Percentiles rank a stretch among this genome's conserved stretches.
Evolutionary conservation across 2,888 invertebrate genomes (phyloP).

Genomic region (Drosophila dives): DNA sequence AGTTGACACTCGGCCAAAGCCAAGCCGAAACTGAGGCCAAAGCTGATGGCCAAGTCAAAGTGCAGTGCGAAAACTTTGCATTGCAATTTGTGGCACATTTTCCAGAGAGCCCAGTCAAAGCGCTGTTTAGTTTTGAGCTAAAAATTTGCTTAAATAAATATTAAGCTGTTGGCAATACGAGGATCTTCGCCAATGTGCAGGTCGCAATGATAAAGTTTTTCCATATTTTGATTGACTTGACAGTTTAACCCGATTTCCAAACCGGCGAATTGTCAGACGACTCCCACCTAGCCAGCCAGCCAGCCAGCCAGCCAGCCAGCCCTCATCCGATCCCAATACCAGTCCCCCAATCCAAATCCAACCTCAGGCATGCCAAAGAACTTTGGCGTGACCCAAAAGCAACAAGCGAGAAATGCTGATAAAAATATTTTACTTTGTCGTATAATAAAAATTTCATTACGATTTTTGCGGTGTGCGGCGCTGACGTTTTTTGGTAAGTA

Average conservation of each 20-base stretch:
- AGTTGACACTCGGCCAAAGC: slow-evolving; percentile 69
- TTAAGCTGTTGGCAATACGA: slow-evolving; percentile 44
- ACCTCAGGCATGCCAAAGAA: slow-evolving; percentile 52
- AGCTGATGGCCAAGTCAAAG: slow-evolving; percentile 58
- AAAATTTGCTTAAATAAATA: slow-evolving; percentile 77
- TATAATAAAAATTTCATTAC: slow-evolving; percentile 81
- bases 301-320: background rate
- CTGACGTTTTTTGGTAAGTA: slow-evolving; percentile 21
- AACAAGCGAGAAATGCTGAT: slow-evolving; percentile 79
- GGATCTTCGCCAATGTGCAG: slow-evolving; percentile 33
- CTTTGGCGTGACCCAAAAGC: slow-evolving; percentile 64
- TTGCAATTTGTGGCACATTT: slow-evolving; percentile 65
- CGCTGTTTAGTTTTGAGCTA: slow-evolving; percentile 57
- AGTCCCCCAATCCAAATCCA: slow-evolving; percentile 1
- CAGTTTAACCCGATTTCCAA: slow-evolving; percentile 47
- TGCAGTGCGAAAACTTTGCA: slow-evolving; percentile 64
- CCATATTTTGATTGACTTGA: slow-evolving; percentile 75
- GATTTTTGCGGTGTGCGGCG: slow-evolving; percentile 73
- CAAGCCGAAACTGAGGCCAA: slow-evolving; percentile 36
- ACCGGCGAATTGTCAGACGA: slow-evolving; percentile 16
- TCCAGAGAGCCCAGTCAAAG: slow-evolving; percentile 35
- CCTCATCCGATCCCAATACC: slow-evolving; percentile 6
- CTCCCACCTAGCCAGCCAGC: background rate
- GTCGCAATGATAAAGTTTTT: slow-evolving; percentile 59
- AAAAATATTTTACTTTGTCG: slow-evolving; percentile 80